phyloP scores from a whole-genome alignment of 2,888 invertebrate species.

The Mesorhabditis spiculigera region DNA sequence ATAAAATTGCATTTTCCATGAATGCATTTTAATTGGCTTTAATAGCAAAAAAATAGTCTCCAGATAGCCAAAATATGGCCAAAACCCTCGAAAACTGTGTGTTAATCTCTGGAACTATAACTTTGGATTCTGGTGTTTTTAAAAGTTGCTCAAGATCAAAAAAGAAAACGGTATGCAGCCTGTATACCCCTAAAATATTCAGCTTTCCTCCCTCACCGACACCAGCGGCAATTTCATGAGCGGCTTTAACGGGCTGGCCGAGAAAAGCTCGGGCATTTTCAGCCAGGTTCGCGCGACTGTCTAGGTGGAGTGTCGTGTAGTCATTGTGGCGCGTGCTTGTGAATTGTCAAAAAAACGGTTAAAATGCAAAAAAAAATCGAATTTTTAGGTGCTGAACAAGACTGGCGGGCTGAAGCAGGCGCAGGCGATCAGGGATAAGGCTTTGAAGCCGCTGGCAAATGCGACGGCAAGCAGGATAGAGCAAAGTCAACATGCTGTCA shows the following conservation, averaged over 20 bases:
- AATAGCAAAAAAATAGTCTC: too few species aligned
- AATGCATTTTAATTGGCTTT: too few species aligned
- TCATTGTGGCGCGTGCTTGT: too few species aligned
- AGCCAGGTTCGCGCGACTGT: constrained; percentile 31
- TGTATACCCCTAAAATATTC: constrained; percentile 5
- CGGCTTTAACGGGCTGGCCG: constrained; percentile 55
- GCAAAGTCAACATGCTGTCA: constrained; percentile 50
- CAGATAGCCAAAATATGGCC: too few species aligned
- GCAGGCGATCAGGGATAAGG: constrained; percentile 53
- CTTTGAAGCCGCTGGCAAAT: constrained; percentile 49
- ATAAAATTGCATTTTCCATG: too few species aligned
- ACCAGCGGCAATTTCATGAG: constrained; percentile 44
- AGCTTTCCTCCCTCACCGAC: constrained; percentile 15
- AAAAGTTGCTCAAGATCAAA: too few species aligned
- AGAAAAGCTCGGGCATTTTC: constrained; percentile 54
- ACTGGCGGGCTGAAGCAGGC: constrained; percentile 54
- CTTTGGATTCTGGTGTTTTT: too few species aligned
- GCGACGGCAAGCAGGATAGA: constrained; percentile 49
- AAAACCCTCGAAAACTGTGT: too few species aligned
- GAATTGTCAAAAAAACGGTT: background rate
- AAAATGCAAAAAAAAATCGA: background rate
- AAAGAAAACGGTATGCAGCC: too few species aligned
- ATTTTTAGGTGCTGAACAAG: constrained; percentile 42
- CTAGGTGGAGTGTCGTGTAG: too few species aligned
- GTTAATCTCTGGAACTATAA: too few species aligned